These are phyloP conservation scores for Pyrgilauda ruficollis DNA, from an alignment of 2,113 vertebrate species.

Conservation along the genomic window DNA sequence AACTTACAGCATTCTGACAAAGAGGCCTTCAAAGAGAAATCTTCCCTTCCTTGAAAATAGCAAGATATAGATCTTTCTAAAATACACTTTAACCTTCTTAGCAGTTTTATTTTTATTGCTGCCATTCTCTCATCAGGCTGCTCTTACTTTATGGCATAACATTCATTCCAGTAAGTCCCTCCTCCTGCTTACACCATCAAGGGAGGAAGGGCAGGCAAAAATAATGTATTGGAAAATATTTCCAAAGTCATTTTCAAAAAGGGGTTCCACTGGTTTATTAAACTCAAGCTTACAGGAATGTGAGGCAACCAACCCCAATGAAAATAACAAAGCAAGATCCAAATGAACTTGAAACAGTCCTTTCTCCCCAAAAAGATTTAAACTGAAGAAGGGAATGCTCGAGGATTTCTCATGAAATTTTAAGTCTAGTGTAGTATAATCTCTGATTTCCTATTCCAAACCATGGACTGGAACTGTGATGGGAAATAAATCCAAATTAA, in stretches of 20 bases:
- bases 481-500: not conserved
- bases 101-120: not conserved
- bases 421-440: not conserved
- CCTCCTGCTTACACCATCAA: not conserved
- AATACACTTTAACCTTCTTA: not conserved
- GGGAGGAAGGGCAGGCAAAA: not conserved
- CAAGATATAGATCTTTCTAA: not conserved
- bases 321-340: not conserved
- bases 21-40: constrained; percentile 30
- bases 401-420: not conserved
- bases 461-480: not conserved
- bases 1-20: not conserved
- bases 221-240: fast-evolving
- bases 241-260: not conserved
- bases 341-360: not conserved
- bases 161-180: not conserved
- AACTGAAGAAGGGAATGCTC: not conserved
- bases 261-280: not conserved
- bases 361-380: not conserved
- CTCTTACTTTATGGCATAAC: not conserved
- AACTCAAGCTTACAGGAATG: not conserved
- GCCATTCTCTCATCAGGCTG: not conserved
- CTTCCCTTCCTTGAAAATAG: not conserved
- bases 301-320: not conserved
- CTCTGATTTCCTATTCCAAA: not conserved